Percentiles rank a stretch among this genome's conserved stretches.
These are phyloP conservation scores for Nasalis larvatus DNA, from an alignment of 2,113 vertebrate genomes.

Conservation along the genomic window DNA sequence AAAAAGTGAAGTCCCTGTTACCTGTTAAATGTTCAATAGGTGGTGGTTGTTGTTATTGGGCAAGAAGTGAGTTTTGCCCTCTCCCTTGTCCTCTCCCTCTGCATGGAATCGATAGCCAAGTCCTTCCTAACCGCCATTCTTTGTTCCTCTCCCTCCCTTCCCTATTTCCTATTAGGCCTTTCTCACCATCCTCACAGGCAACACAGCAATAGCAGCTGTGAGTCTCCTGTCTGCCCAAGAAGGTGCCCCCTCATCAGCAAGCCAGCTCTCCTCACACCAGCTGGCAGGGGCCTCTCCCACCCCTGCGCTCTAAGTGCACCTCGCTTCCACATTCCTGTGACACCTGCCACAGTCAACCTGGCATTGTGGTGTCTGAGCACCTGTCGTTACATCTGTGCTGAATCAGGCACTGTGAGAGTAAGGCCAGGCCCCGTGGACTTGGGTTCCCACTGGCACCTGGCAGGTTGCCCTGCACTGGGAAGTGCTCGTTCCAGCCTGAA, in stretches of 20 bases:
- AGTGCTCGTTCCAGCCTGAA: background rate
- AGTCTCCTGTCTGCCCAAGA: background rate
- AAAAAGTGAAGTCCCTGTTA: background rate
- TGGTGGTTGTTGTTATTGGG: no score
- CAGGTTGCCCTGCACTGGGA: background rate
- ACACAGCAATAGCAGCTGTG: rapidly evolving
- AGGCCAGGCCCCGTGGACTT: background rate
- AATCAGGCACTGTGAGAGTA: background rate
- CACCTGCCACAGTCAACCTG: background rate
- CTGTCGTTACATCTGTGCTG: rapidly evolving
- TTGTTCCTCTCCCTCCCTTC: background rate
- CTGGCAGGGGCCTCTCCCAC: background rate
- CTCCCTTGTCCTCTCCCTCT: background rate
- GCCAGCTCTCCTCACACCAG: background rate
- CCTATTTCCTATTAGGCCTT: background rate
- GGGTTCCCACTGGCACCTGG: background rate
- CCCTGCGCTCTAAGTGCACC: rapidly evolving
- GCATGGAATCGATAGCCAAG: background rate
- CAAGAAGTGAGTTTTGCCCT: background rate
- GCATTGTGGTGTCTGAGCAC: rapidly evolving
- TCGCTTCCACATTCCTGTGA: rapidly evolving
- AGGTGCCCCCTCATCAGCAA: rapidly evolving
- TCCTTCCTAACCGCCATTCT: background rate
- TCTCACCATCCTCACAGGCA: background rate
- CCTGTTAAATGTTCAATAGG: background rate